Base-by-base conservation (phyloP, 2,888 invertebrate species). In the Myopa testacea region DNA sequence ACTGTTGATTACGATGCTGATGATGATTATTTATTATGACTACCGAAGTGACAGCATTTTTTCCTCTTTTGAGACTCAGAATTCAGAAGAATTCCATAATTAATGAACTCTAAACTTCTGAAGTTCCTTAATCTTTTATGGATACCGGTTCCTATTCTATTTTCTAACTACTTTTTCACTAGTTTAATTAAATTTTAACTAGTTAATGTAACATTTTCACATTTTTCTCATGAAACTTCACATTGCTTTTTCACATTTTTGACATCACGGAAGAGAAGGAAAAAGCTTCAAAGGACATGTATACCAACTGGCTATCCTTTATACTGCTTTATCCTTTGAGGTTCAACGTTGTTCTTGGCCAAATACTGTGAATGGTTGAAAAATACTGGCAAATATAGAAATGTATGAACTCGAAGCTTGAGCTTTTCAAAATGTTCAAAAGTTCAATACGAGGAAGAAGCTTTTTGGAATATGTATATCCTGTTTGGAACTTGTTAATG, bases 211-310 rank as follows among this genome's bases (percentile, higher is more conserved):
- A 45, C 45, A 45, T 45, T 45, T 45, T 45, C 45, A 45, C 6
- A 45, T 45, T 45, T 45, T 45, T 10, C 6, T 8, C 45, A 45
- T 10, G 10, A 45, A 45, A 6, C 45, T 45, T 19, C 14, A 26
- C 34, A 34, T 16, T 70, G 10, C 37, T 55, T 62, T 45, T 63
- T 73, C 34, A 50, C 73, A 63, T 73, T 40, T 73, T 50, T 73
- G 50, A 62, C 73, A 62, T 5, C 60, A 73, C 19, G 45, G 73
- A 73, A 26, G 26, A n/a, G 4, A 37, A 16, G 34, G 65, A 14
- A 40, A n/a, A 62, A 73, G 65, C 65, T 65, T 65, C 37, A n/a
- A 45, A 60, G 45, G 73, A 62, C 62, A 19, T 63, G 63, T 73
- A 73, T 73, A 73, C 45, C 73, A 62, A 63, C 63, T 63, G 10